These are phyloP conservation scores for Drosophila lutescens DNA, from an alignment of 2,888 invertebrate species.

Conservation along the genomic window DNA sequence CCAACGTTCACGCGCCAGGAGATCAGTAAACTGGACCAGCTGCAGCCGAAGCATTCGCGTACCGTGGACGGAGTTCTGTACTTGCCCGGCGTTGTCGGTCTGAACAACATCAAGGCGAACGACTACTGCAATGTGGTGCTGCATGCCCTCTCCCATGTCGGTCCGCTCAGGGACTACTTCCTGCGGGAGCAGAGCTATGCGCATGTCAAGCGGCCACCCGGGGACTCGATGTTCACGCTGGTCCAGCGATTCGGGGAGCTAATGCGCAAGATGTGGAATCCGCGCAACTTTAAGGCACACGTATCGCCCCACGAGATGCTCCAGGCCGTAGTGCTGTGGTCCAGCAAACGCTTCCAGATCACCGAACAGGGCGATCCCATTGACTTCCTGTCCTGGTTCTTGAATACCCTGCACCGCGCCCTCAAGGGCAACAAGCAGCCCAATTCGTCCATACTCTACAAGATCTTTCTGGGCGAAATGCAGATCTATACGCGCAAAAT, in stretches of 20 bases:
- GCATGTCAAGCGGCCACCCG: constrained; percentile 95
- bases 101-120: constrained; percentile 99
- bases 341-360: constrained; percentile 98
- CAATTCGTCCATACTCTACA: constrained; percentile 96
- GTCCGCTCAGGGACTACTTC: constrained; percentile 97
- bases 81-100: constrained; percentile 97
- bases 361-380: constrained; percentile 99
- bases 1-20: constrained; percentile 95
- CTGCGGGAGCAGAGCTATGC: constrained; percentile 96
- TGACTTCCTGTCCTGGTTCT: constrained; percentile 98
- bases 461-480: constrained; percentile 97
- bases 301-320: constrained; percentile 99
- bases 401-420: constrained; percentile 97
- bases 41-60: constrained; percentile 90
- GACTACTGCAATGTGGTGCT: constrained; percentile 99
- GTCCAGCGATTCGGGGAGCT: constrained; percentile 97
- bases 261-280: constrained; percentile 99
- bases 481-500: constrained; percentile 95
- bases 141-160: constrained; percentile 97
- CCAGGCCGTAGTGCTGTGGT: constrained; percentile 98
- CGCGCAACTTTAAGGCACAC: constrained; percentile 99
- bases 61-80: constrained; percentile 97
- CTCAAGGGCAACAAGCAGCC: constrained; percentile 95
- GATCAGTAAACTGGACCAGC: constrained; percentile 91
- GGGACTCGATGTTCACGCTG: constrained; percentile 95